phyloP scores from a whole-genome alignment of 2,113 vertebrate species.

The Etheostoma spectabile region DNA sequence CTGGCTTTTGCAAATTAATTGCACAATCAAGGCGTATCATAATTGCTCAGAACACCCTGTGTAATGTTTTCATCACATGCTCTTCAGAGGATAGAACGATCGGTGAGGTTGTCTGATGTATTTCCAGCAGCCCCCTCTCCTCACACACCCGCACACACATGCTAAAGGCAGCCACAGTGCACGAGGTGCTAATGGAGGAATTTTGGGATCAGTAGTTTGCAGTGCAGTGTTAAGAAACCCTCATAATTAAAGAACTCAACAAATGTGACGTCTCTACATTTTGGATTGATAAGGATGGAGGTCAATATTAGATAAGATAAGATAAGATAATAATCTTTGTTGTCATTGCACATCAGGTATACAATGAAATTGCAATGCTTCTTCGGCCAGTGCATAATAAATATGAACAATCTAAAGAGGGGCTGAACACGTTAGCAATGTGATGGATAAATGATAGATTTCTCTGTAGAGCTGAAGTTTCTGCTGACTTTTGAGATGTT shows the following conservation, averaged over 20 bases:
- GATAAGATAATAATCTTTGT: too few species aligned
- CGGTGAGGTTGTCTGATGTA: constrained; percentile 39
- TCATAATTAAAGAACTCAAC: not conserved
- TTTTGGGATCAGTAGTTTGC: constrained; percentile 7
- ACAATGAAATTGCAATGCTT: too few species aligned
- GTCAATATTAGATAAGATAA: too few species aligned
- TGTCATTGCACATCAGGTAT: too few species aligned
- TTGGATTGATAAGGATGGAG: not conserved
- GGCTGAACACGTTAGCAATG: not conserved
- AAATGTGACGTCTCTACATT: not conserved
- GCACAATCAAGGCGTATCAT: not conserved
- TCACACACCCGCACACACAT: constrained; percentile 45
- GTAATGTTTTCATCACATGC: constrained; percentile 1
- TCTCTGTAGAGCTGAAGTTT: not conserved
- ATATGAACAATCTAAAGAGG: not conserved
- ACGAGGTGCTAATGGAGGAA: constrained; percentile 13
- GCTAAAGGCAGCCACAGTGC: constrained; percentile 6
- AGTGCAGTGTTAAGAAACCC: not conserved
- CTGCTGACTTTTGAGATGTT: constrained; percentile 3
- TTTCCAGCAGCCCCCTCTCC: constrained; percentile 30
- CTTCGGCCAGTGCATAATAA: too few species aligned
- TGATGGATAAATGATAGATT: not conserved
- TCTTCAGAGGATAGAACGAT: constrained; percentile 22
- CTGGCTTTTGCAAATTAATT: not conserved
- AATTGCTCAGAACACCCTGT: not conserved